A percentile compares a stretch with the other conserved stretches of the same genome.
Conservation (phyloP, 2,797 vertebrate species). For the Philypnodon macrostomus region DNA sequence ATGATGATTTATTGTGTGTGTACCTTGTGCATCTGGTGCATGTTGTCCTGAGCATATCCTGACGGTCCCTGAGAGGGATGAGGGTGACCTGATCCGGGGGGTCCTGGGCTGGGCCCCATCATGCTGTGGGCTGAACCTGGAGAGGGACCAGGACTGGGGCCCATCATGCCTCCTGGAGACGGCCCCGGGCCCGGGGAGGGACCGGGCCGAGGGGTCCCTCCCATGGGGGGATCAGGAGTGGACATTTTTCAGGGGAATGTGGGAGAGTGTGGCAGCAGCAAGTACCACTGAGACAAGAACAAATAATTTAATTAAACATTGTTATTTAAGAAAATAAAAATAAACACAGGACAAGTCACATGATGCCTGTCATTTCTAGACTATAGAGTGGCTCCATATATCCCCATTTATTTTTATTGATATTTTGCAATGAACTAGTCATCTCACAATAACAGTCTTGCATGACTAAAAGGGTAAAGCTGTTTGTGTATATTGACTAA, state of each 20-base stretch:
- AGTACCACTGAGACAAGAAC: constrained; percentile 41
- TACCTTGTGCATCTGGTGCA: constrained; percentile 96
- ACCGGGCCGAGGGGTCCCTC: constrained; percentile 89
- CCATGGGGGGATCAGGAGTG: constrained; percentile 90
- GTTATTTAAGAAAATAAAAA: too few relatives aligned
- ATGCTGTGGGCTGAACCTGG: constrained; percentile 92
- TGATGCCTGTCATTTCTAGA: too few relatives aligned
- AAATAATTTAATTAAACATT: neutral
- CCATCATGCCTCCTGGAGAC: constrained; percentile 90
- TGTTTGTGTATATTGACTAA: too few relatives aligned
- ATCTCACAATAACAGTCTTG: too few relatives aligned
- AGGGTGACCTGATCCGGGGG: constrained; percentile 85
- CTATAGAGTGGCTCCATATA: too few relatives aligned
- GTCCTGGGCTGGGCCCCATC: constrained; percentile 95
- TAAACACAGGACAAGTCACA: neutral
- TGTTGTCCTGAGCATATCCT: constrained; percentile 90
- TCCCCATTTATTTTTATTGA: too few relatives aligned
- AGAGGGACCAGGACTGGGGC: constrained; percentile 89
- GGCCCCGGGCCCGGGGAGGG: constrained; percentile 89
- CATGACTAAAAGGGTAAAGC: too few relatives aligned
- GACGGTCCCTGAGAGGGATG: constrained; percentile 87
- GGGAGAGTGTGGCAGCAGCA: constrained; percentile 55
- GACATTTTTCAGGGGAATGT: constrained; percentile 82
- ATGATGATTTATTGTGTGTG: too few relatives aligned
- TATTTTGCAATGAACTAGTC: too few relatives aligned